A percentile compares a stretch with the other conserved stretches of the same genome.
Evolutionary conservation across 2,888 invertebrate species (phyloP).

Genomic region (Taenaris catops): DNA sequence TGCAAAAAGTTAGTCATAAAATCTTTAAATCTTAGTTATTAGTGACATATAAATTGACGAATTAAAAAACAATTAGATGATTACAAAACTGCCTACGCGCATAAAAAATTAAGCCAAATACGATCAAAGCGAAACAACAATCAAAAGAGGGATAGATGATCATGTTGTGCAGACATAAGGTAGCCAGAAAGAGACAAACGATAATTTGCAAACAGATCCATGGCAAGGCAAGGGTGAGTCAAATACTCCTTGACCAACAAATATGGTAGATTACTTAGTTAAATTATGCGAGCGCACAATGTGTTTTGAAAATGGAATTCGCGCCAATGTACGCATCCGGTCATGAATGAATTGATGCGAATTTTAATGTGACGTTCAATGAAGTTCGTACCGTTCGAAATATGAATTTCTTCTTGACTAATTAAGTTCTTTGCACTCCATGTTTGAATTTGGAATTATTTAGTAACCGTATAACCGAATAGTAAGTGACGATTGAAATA

Average conservation of each 20-base stretch:
- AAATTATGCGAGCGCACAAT: constrained; percentile 34
- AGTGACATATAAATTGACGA: constrained; percentile 5
- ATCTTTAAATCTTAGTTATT: neutral
- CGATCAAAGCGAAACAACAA: constrained; percentile 3
- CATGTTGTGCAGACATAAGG: constrained; percentile 6
- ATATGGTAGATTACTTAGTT: constrained; percentile 46
- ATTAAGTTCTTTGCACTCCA: constrained; percentile 7
- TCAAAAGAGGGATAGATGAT: constrained; percentile 15
- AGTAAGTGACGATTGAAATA: no score
- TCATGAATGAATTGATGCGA: constrained; percentile 30
- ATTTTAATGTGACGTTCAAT: constrained; percentile 29
- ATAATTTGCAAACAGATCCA: constrained; percentile 32
- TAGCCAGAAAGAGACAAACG: constrained; percentile 1
- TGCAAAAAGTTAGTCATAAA: no score
- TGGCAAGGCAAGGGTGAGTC: constrained; percentile 38
- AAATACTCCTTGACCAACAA: constrained; percentile 34
- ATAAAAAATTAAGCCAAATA: constrained; percentile 3
- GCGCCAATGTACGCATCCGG: constrained; percentile 32
- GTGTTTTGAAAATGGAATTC: constrained; percentile 33
- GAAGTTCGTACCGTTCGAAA: constrained; percentile 13
- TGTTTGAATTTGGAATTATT: no score
- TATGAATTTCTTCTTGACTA: constrained; percentile 13
- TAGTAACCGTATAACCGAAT: no score
- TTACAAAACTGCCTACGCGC: no score
- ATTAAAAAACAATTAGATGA: no score